Conservation (phyloP, 2,888 invertebrate genomes). For the Lycaena phlaeas region DNA sequence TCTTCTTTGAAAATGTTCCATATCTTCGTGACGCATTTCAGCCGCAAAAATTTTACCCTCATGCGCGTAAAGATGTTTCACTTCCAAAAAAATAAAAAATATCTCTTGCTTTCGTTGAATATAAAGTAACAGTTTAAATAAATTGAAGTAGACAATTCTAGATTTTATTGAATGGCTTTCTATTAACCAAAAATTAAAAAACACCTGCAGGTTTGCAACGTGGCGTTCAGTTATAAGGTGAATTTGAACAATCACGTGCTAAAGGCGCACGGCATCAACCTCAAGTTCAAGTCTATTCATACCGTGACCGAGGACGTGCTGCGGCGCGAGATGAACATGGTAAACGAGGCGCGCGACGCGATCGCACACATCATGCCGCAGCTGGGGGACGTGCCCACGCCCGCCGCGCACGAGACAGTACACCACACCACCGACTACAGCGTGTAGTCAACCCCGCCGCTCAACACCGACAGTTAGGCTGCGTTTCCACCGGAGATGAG, state of each 20-base stretch:
- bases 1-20: too few relatives aligned
- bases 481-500: too few relatives aligned
- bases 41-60: too few relatives aligned
- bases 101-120: too few relatives aligned
- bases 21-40: too few relatives aligned
- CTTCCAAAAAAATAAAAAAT: too few relatives aligned
- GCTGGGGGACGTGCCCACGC: slow-evolving; percentile 41
- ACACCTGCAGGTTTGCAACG: slow-evolving; percentile 55
- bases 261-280: slow-evolving; percentile 61
- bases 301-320: slow-evolving; percentile 59
- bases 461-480: too few relatives aligned
- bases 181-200: too few relatives aligned
- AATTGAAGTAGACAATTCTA: too few relatives aligned
- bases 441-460: slow-evolving; percentile 10
- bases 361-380: slow-evolving; percentile 54
- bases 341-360: slow-evolving; percentile 42
- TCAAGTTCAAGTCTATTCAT: slow-evolving; percentile 67
- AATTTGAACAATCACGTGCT: slow-evolving; percentile 65
- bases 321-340: slow-evolving; percentile 47
- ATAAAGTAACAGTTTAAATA: too few relatives aligned
- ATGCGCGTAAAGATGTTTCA: too few relatives aligned
- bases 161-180: too few relatives aligned
- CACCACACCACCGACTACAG: slow-evolving; percentile 27
- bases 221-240: slow-evolving; percentile 67
- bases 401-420: slow-evolving; percentile 52